phyloP scores from a whole-genome alignment of 2,888 invertebrate genomes.

The Corythucha ciliata region DNA sequence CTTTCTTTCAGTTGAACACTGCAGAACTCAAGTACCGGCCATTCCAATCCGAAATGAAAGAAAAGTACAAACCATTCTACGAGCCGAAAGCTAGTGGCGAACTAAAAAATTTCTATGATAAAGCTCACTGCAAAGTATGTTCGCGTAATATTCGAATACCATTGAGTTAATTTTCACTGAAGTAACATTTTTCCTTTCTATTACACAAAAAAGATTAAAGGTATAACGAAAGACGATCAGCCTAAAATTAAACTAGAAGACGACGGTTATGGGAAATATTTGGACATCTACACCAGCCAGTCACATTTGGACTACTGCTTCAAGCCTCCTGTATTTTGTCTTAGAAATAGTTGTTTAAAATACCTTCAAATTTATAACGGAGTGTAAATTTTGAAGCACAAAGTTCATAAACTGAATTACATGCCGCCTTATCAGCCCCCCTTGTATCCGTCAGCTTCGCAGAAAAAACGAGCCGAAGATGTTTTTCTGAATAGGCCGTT shows the following conservation, averaged over 20 bases:
- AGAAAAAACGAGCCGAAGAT: neutral
- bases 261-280: conserved; percentile 15
- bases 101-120: conserved; percentile 8
- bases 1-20: no score
- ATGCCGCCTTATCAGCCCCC: conserved; percentile 4
- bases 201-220: neutral
- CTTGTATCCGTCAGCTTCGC: neutral
- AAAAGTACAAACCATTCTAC: no score
- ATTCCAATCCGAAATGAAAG: no score
- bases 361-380: neutral
- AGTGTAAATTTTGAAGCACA: neutral
- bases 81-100: no score
- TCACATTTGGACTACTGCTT: conserved; percentile 10
- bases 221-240: conserved; percentile 13
- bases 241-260: conserved; percentile 14
- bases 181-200: neutral
- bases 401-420: conserved; percentile 16
- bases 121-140: conserved; percentile 12
- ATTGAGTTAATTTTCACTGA: neutral
- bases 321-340: neutral
- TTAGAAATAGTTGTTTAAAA: neutral
- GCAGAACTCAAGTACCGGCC: no score
- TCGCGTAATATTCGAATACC: neutral
- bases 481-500: no score
- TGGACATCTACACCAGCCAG: conserved; percentile 12